phyloP scores from a whole-genome alignment of 2,113 vertebrate species.

The Spea bombifrons region DNA sequence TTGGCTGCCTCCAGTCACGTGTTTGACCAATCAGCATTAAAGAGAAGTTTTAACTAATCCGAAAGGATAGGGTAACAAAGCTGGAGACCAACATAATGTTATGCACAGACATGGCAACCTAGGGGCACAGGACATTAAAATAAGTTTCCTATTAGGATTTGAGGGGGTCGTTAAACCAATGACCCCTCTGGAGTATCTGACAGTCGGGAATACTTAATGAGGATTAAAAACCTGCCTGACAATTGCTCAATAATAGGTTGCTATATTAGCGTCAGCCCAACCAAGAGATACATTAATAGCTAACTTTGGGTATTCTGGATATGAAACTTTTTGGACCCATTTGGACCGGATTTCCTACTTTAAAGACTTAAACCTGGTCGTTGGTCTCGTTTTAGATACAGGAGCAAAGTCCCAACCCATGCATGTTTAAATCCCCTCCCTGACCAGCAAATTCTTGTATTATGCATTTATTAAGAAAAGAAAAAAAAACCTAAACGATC shows the following conservation, averaged over 20 bases:
- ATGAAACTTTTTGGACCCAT: too few relatives aligned
- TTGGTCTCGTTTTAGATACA: too few relatives aligned
- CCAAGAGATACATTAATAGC: too few relatives aligned
- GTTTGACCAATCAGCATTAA: neutral
- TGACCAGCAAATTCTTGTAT: too few relatives aligned
- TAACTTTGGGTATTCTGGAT: neutral
- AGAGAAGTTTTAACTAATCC: neutral
- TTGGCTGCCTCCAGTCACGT: neutral
- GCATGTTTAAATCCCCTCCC: too few relatives aligned
- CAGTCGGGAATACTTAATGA: neutral
- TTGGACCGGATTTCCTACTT: too few relatives aligned
- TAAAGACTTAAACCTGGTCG: too few relatives aligned
- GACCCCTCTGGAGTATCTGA: neutral
- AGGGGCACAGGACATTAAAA: neutral
- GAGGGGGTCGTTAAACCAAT: neutral
- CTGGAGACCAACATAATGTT: slow-evolving; percentile 4
- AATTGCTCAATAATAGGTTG: too few relatives aligned
- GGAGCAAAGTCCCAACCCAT: too few relatives aligned
- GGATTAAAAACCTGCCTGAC: neutral
- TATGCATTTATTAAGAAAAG: too few relatives aligned
- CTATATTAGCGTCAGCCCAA: too few relatives aligned
- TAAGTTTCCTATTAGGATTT: neutral
- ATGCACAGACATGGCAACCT: neutral
- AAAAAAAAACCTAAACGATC: too few relatives aligned
- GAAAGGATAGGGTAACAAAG: neutral